A percentile compares a stretch with the other conserved stretches of the same genome.
These are phyloP conservation scores for Pachliopta kotzebuea DNA, from an alignment of 2,888 invertebrate species.

Conservation along the genomic window DNA sequence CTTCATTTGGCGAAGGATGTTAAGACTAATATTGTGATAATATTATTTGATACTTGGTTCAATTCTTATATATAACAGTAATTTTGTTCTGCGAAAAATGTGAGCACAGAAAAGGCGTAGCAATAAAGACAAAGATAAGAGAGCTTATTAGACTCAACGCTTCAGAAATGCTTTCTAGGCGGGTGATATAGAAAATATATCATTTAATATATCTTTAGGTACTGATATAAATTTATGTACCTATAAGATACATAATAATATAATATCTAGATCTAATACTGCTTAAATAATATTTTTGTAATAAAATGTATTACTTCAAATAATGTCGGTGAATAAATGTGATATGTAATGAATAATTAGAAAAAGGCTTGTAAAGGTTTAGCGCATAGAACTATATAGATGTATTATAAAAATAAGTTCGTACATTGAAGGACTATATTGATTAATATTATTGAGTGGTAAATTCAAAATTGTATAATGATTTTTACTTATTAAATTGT, in stretches of 20 bases:
- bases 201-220: constrained; percentile 5
- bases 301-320: not conserved
- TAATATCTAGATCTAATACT: no score
- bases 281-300: not conserved
- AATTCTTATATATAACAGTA: constrained; percentile 13
- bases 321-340: no score
- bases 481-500: no score
- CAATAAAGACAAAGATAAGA: constrained; percentile 26
- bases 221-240: not conserved
- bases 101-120: constrained; percentile 19
- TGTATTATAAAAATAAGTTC: no score
- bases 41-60: constrained; percentile 19
- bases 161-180: constrained; percentile 17
- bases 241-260: no score
- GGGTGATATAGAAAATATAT: constrained; percentile 8
- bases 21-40: constrained; percentile 13
- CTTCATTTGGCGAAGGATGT: constrained; percentile 2
- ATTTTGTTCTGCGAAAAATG: constrained; percentile 19
- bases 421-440: no score
- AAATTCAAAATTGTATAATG: no score
- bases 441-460: no score
- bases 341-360: no score
- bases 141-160: constrained; percentile 24
- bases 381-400: no score
- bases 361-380: no score